phyloP scores from a whole-genome alignment of 2,888 invertebrate species.

The Trachelus iudaicus region DNA sequence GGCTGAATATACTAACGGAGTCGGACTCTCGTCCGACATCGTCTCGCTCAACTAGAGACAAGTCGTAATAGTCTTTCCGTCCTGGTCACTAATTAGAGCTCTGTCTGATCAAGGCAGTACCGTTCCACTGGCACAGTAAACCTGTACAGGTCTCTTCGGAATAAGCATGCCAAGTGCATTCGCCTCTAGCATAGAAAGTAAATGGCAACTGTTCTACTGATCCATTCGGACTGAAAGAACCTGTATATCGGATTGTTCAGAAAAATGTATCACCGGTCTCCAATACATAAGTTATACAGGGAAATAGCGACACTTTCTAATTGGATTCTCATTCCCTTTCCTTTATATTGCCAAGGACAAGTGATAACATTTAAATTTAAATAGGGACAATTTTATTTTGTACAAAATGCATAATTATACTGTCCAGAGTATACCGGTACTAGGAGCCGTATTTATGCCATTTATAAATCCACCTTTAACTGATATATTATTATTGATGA shows the following conservation, averaged over 20 bases:
- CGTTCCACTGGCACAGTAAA: constrained; percentile 31
- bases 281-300: background rate
- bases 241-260: background rate
- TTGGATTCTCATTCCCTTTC: background rate
- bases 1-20: background rate
- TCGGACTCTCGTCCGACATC: background rate
- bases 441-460: background rate
- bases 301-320: background rate
- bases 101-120: background rate
- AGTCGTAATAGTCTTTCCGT: background rate
- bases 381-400: background rate
- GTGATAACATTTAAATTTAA: background rate
- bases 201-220: background rate
- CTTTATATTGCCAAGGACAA: background rate
- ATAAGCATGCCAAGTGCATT: background rate
- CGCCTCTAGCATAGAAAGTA: background rate
- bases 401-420: background rate
- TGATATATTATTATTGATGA: background rate
- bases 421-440: background rate
- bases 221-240: background rate
- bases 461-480: background rate
- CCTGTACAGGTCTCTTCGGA: background rate
- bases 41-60: background rate
- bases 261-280: background rate
- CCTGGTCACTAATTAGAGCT: background rate